Percentiles rank a stretch among this genome's conserved stretches.
Conservation (phyloP, 2,113 vertebrate genomes). For the Micromys minutus region DNA sequence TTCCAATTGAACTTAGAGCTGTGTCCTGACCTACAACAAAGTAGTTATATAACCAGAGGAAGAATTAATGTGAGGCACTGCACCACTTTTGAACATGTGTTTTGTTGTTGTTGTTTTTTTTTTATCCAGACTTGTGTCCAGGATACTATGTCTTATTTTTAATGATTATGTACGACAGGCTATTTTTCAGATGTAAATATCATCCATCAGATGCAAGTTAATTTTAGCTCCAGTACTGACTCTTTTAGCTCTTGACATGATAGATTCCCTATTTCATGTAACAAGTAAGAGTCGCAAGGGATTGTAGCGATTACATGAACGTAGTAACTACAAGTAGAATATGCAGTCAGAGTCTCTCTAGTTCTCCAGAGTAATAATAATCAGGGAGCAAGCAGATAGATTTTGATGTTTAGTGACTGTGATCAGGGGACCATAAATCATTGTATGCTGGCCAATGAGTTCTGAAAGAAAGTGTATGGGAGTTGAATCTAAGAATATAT, state of each 20-base stretch:
- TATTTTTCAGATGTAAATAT: neutral
- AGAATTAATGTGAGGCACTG: accelerated
- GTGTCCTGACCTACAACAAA: neutral
- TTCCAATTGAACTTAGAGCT: neutral
- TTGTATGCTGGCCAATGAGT: neutral
- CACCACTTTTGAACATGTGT: neutral
- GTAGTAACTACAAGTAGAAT: neutral
- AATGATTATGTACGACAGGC: neutral
- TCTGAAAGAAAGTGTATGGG: neutral
- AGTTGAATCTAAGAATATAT: neutral
- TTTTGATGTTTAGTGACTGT: neutral
- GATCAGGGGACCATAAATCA: neutral
- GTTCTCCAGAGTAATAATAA: neutral
- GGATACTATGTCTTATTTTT: neutral
- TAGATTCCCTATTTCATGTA: neutral
- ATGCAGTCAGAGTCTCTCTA: neutral
- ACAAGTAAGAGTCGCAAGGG: neutral
- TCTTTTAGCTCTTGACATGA: too few relatives aligned
- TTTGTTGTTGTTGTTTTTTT: too few relatives aligned
- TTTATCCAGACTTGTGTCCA: neutral
- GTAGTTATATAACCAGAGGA: neutral
- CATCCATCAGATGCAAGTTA: neutral
- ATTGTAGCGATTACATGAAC: neutral
- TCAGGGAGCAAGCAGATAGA: neutral
- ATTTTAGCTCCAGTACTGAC: neutral